Conservation (phyloP, 2,113 vertebrate species). For the Grallaria varia region DNA sequence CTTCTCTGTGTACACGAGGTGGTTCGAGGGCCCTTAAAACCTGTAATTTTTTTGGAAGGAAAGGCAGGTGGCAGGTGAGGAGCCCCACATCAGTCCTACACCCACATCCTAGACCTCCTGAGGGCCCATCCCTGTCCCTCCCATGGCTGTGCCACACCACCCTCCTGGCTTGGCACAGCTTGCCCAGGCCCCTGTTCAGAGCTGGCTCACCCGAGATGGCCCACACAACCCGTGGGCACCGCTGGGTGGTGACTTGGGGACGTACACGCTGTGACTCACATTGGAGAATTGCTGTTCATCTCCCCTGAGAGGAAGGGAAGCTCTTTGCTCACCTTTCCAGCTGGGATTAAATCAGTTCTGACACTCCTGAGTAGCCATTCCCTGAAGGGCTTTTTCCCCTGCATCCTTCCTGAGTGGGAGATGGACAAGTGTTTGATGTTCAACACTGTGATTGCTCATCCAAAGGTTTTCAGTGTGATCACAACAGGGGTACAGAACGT, state of each 20-base stretch:
- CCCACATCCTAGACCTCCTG: not conserved
- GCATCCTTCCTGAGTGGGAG: accelerated
- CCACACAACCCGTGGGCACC: not conserved
- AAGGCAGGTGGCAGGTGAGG: not conserved
- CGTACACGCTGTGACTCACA: not conserved
- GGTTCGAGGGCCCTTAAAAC: not conserved
- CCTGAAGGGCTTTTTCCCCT: not conserved
- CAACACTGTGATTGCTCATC: not conserved
- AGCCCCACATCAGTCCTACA: not conserved
- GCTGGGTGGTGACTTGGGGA: not conserved
- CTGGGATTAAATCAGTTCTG: not conserved
- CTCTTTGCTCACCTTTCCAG: not conserved
- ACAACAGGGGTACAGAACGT: not conserved
- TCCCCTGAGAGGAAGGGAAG: not conserved
- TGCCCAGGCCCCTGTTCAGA: not conserved
- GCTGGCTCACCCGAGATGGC: not conserved
- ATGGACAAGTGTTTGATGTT: not conserved
- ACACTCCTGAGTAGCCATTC: not conserved
- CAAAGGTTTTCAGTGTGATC: not conserved
- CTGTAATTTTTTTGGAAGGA: not conserved
- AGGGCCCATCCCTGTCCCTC: not conserved
- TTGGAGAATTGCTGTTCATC: not conserved
- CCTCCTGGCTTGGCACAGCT: not conserved
- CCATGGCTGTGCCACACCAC: not conserved
- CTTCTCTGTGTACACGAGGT: not conserved